These are phyloP conservation scores for Chrysemys picta DNA, from an alignment of 2,113 vertebrate species.

Conservation along the genomic window DNA sequence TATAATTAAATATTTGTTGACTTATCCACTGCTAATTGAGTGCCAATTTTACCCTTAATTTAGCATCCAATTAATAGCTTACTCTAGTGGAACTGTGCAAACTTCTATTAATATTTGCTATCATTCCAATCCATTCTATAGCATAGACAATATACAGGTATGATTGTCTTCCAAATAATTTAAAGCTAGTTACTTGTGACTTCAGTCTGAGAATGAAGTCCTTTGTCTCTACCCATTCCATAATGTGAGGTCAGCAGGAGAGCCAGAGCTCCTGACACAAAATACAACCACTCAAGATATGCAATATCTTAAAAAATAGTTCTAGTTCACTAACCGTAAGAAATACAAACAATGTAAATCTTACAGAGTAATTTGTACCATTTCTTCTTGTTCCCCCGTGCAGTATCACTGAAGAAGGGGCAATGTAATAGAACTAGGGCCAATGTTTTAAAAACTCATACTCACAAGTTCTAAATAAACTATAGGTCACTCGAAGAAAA, in stretches of 20 bases:
- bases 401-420: not conserved
- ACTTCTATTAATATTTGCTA: not conserved
- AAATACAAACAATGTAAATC: not conserved
- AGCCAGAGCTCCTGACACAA: not conserved
- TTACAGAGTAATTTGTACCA: not conserved
- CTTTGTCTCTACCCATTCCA: not conserved
- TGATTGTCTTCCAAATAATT: not conserved
- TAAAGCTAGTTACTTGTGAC: not conserved
- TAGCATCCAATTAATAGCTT: not conserved
- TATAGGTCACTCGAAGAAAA: not conserved
- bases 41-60: not conserved
- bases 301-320: not conserved
- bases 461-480: not conserved
- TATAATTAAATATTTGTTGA: not conserved
- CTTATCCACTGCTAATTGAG: not conserved
- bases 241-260: not conserved
- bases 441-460: not conserved
- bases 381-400: not conserved
- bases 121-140: not conserved
- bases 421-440: accelerated
- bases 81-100: not conserved
- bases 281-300: accelerated
- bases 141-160: not conserved
- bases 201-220: not conserved
- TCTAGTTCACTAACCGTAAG: not conserved